A percentile compares a stretch with the other conserved stretches of the same genome.
phyloP scores from a whole-genome alignment of 2,113 vertebrate species.

The Chloroceryle aenea region DNA sequence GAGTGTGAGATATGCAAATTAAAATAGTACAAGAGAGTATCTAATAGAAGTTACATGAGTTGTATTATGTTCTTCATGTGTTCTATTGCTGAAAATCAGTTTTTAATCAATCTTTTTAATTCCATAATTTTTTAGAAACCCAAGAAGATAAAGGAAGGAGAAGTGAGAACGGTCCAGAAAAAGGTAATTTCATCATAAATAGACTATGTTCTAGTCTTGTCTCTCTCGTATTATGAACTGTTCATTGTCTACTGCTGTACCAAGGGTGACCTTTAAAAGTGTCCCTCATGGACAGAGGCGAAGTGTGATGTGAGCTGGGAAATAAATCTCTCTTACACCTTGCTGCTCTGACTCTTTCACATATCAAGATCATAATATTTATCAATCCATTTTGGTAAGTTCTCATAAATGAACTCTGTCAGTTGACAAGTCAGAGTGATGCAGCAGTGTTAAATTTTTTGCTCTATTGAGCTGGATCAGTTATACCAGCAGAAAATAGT shows the following conservation, averaged over 20 bases:
- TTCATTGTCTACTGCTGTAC: not conserved
- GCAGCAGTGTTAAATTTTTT: not conserved
- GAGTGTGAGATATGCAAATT: not conserved
- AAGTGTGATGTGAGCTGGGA: not conserved
- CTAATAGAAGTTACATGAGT: not conserved
- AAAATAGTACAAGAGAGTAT: no score
- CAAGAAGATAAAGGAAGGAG: slow-evolving; percentile 71
- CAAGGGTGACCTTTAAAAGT: not conserved
- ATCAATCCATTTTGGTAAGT: not conserved
- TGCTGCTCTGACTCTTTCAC: not conserved
- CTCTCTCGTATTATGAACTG: not conserved
- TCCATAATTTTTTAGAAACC: slow-evolving; percentile 68
- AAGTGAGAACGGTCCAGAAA: slow-evolving; percentile 79
- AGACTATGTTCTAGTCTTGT: not conserved
- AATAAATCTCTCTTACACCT: not conserved
- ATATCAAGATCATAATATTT: not conserved
- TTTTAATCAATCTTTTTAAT: slow-evolving; percentile 15
- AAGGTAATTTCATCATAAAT: slow-evolving; percentile 61
- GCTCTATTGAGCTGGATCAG: not conserved
- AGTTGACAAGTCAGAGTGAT: not conserved
- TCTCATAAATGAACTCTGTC: no score
- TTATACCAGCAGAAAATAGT: not conserved
- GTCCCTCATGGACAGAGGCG: not conserved
- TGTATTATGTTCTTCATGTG: not conserved
- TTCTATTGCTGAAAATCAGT: not conserved